phyloP scores from a whole-genome alignment of 2,797 vertebrate species.

The Thunnus albacares region DNA sequence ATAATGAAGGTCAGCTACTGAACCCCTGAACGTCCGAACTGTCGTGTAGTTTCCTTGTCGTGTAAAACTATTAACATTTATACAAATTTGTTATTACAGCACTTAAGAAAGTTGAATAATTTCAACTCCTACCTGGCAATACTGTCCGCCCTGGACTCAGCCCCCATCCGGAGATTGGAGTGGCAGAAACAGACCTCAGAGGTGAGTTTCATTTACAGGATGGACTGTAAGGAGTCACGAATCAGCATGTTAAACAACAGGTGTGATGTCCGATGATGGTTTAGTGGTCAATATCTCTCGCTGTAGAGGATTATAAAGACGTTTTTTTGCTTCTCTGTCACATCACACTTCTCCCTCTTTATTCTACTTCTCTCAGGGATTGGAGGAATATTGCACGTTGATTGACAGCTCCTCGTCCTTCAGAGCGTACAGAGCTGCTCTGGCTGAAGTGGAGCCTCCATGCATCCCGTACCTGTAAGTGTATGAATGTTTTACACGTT shows the following conservation, averaged over 20 bases:
- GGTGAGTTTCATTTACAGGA: slow-evolving; percentile 79
- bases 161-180: slow-evolving; percentile 96
- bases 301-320: neutral
- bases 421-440: slow-evolving; percentile 95
- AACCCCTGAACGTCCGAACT: neutral
- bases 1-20: slow-evolving; percentile 95
- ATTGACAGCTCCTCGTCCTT: slow-evolving; percentile 99
- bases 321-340: neutral
- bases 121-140: slow-evolving; percentile 99
- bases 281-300: neutral
- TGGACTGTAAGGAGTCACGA: neutral
- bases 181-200: slow-evolving; percentile 99
- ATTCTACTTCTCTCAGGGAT: slow-evolving; percentile 83
- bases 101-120: slow-evolving; percentile 98
- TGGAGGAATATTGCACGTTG: slow-evolving; percentile 98
- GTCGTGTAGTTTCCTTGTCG: neutral
- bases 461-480: slow-evolving; percentile 99
- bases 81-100: slow-evolving; percentile 81
- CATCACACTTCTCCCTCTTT: neutral
- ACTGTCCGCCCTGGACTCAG: slow-evolving; percentile 97
- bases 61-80: neutral
- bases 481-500: neutral
- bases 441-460: slow-evolving; percentile 96
- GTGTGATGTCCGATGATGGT: neutral
- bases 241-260: neutral